Conservation (phyloP, 2,888 invertebrate genomes). For the Hyles lineata region DNA sequence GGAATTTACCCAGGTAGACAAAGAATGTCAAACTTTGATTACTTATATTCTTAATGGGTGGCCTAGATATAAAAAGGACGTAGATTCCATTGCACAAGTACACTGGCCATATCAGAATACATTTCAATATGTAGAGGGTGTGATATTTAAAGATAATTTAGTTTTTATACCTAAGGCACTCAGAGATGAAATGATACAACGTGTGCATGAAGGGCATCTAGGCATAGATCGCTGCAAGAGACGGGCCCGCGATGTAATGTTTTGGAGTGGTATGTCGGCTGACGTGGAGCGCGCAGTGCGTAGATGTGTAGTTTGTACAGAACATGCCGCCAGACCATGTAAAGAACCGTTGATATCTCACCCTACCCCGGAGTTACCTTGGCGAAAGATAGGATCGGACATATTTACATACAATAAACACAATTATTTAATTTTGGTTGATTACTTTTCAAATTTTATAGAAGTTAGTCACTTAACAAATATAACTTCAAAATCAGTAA, state of each 20-base stretch:
- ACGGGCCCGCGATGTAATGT: background rate
- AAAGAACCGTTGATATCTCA: background rate
- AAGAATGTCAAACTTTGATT: background rate
- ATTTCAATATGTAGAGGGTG: background rate
- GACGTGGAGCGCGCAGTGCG: background rate
- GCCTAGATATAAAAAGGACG: background rate
- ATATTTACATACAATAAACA: background rate
- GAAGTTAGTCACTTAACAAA: conserved; percentile 3
- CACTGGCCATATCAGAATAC: background rate
- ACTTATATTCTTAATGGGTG: background rate
- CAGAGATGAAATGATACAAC: background rate
- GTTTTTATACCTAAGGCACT: background rate
- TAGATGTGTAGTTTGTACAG: background rate
- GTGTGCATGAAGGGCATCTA: conserved; percentile 7
- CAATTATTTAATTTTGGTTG: background rate
- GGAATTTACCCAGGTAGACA: background rate
- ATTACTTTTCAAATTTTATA: conserved; percentile 14
- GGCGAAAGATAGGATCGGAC: background rate
- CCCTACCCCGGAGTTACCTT: background rate
- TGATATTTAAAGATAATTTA: background rate
- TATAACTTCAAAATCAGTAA: conserved; percentile 25
- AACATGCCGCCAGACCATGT: too few relatives aligned
- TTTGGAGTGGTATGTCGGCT: background rate
- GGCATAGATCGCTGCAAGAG: conserved; percentile 3
- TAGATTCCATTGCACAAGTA: too few relatives aligned